Evolutionary conservation across 2,113 vertebrate species (phyloP).

Genomic region (Otus sunia): DNA sequence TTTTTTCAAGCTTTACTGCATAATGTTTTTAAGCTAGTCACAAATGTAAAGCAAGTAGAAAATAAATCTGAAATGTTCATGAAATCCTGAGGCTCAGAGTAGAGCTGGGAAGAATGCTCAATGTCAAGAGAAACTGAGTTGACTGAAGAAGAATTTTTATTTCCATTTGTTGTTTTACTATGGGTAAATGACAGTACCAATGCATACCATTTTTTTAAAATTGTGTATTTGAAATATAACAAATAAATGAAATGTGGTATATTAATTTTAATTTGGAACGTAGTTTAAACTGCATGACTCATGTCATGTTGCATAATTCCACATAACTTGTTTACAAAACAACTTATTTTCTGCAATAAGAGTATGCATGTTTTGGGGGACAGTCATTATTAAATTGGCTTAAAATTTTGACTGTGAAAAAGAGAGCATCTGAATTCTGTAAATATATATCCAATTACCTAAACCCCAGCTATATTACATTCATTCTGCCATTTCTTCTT

Average conservation of each 20-base stretch:
- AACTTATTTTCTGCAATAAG: background rate
- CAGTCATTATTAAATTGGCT: background rate
- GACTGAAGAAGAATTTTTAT: background rate
- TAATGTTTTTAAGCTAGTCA: background rate
- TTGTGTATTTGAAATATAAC: background rate
- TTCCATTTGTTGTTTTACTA: background rate
- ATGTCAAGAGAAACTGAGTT: background rate
- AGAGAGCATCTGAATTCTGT: background rate
- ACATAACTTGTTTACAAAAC: background rate
- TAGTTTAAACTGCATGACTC: background rate
- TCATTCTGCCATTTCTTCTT: conserved; percentile 21
- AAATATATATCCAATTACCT: background rate
- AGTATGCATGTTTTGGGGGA: background rate
- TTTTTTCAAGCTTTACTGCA: background rate
- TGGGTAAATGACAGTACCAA: background rate
- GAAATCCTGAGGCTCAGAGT: background rate
- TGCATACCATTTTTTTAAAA: background rate
- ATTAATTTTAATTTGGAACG: background rate
- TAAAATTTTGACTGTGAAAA: background rate
- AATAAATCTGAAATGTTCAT: background rate
- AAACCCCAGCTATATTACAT: background rate
- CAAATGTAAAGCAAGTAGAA: background rate
- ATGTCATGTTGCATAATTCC: background rate
- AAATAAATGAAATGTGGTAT: background rate
- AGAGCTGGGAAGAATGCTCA: background rate